These are phyloP conservation scores for Premnoplex brunnescens DNA, from an alignment of 2,797 vertebrate genomes.

Conservation along the genomic window DNA sequence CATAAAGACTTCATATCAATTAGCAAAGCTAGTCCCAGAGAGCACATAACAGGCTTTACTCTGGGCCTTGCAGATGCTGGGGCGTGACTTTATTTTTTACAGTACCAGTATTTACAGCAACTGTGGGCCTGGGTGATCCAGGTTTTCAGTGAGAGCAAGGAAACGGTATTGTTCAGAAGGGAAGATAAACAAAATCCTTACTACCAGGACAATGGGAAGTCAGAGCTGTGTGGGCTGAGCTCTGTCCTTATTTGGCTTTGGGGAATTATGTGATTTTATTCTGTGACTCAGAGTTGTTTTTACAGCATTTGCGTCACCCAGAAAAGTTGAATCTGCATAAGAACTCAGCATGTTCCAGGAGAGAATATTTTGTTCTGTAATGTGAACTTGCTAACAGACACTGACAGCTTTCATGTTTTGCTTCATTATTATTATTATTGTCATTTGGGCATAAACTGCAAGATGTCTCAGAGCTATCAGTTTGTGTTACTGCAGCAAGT, in stretches of 20 bases:
- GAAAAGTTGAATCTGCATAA: slow-evolving; percentile 49
- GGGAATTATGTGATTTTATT: slow-evolving; percentile 56
- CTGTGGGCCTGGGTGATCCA: not conserved
- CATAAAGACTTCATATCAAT: not conserved
- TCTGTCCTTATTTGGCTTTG: slow-evolving; percentile 57
- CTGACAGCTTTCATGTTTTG: slow-evolving; percentile 6
- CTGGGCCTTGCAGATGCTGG: not conserved
- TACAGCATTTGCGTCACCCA: slow-evolving; percentile 58
- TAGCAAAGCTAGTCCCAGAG: not conserved
- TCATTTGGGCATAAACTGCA: not conserved
- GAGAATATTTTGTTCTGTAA: slow-evolving; percentile 50
- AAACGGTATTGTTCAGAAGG: not conserved
- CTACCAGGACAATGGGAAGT: slow-evolving; percentile 19
- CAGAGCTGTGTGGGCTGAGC: slow-evolving; percentile 2
- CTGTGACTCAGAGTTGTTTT: slow-evolving; percentile 62
- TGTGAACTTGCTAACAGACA: not conserved
- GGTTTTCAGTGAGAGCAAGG: not conserved
- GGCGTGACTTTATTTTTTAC: not conserved
- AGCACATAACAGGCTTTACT: not conserved
- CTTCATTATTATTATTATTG: not conserved
- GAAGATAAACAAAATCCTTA: not conserved
- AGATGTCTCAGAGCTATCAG: not conserved
- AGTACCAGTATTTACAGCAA: not conserved
- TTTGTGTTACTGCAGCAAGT: not conserved
- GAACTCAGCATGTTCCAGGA: slow-evolving; percentile 18